Evolutionary conservation across 2,888 invertebrate species (phyloP).

Genomic region (Pherbina coryleti): DNA sequence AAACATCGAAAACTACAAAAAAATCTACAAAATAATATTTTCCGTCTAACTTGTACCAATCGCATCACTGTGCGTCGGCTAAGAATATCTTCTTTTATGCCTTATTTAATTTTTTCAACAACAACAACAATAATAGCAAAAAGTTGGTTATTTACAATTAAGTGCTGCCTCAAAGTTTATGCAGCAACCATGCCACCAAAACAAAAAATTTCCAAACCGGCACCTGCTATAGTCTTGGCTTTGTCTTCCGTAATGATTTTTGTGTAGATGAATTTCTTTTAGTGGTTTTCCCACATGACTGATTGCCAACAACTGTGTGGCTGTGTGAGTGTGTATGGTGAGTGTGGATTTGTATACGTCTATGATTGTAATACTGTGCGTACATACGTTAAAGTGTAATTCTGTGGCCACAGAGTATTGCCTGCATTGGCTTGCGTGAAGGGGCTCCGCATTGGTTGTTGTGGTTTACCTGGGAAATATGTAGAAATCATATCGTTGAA

Average conservation of each 20-base stretch:
- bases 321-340: not conserved
- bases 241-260: not conserved
- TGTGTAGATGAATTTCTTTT: slow-evolving; percentile 3
- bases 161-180: too few relatives aligned
- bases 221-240: not conserved
- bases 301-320: not conserved
- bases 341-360: too few relatives aligned
- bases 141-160: not conserved
- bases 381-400: not conserved
- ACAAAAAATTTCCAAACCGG: not conserved
- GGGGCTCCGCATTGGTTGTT: slow-evolving; percentile 42
- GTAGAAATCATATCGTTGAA: not conserved
- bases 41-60: too few relatives aligned
- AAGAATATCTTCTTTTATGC: not conserved
- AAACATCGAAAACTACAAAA: too few relatives aligned
- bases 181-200: not conserved
- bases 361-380: not conserved
- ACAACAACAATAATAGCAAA: not conserved
- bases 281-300: not conserved
- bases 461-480: slow-evolving; percentile 59
- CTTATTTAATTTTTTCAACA: not conserved
- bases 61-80: not conserved
- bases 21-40: too few relatives aligned
- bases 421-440: not conserved
- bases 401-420: not conserved